phyloP scores from a whole-genome alignment of 2,888 invertebrate species.

The Lochmaea capreae region DNA sequence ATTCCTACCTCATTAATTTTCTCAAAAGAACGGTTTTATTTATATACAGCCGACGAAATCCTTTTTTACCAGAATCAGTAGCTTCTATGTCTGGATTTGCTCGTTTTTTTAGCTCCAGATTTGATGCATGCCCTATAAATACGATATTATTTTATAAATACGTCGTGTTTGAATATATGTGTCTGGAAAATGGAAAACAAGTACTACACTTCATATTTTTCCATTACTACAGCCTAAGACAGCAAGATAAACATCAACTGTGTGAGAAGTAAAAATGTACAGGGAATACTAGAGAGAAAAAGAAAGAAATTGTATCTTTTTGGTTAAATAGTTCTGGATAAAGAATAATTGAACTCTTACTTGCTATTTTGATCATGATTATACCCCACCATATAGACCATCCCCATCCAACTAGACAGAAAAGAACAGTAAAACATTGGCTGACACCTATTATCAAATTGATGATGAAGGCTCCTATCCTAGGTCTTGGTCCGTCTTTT shows the following conservation, averaged over 20 bases:
- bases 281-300: no score
- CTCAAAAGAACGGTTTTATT: conserved; percentile 16
- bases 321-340: no score
- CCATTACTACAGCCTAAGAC: no score
- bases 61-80: neutral
- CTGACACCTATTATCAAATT: conserved; percentile 88
- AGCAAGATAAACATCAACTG: no score
- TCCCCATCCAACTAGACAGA: conserved; percentile 96
- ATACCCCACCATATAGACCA: conserved; percentile 99
- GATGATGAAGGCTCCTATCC: conserved; percentile 85
- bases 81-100: neutral
- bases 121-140: neutral
- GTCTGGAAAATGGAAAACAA: neutral
- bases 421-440: conserved; percentile 93
- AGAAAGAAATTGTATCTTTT: no score
- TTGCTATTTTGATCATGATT: conserved; percentile 88
- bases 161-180: no score
- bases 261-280: no score
- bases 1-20: conserved; percentile 6
- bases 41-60: neutral
- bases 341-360: conserved; percentile 69
- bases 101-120: neutral
- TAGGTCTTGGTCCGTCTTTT: conserved; percentile 80
- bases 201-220: no score
- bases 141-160: neutral